Base-by-base conservation (phyloP, 2,113 vertebrate genomes). In the Megaleporinus macrocephalus region DNA sequence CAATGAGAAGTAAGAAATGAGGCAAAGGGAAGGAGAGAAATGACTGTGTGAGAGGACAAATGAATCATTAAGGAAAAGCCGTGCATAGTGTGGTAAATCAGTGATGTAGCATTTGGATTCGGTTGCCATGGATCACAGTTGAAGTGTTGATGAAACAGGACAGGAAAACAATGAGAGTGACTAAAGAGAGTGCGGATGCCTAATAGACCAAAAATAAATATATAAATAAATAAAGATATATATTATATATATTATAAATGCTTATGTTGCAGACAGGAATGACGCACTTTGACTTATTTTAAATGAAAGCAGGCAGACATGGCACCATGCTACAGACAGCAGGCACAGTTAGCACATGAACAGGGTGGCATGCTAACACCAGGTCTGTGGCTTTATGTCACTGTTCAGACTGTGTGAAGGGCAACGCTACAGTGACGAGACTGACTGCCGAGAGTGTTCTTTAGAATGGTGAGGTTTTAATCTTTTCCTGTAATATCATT, bases 401-500 rank as follows among this genome's bases (percentile, higher is more conserved):
- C 20, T 61, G 41, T 63, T 70, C 51, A 59, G 57, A 74, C 29
- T 5, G 51, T 73, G 33, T 76, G 65, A 78, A 75, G 30, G 71
- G 76, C 41, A 84, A n/a, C 24, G 63, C 36, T 83, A 82, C 69
- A 73, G 68, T 73, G 81, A 65, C 63, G 69, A 62, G 57, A 63
- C 59, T 76, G 72, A 79, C 14, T 26, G 30, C 75, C 79, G 61
- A 83, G 49, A 74, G 33, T 44, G 62, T 36, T 73, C 68, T 70
- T 33, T 82, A 86, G 63, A 84, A n/a, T 77, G 30, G 30, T 12
- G 36, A 79, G 18, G 74, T 90, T 90, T 90, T 87, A 83, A 91
- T 90, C 87, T 86, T 75, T 0, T 76, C 73, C 51, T 84, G 57
- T 86, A 86, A 87, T 89, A 86, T 82, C 65, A 86, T 90, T 91